These are phyloP conservation scores for Dipus sagitta DNA, from an alignment of 2,797 vertebrate genomes.

Conservation along the genomic window DNA sequence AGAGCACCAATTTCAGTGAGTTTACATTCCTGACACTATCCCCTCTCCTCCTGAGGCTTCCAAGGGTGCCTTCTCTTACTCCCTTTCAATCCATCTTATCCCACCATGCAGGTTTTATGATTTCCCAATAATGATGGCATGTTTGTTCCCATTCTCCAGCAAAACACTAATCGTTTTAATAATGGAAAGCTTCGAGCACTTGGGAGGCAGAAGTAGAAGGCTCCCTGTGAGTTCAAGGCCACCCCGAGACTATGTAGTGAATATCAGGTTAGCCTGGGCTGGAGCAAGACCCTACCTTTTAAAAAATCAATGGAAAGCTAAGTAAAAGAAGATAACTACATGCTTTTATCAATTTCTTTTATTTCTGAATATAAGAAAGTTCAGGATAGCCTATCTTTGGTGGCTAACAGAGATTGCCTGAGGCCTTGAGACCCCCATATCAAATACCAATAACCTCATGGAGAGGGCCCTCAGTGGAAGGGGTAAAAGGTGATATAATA, in stretches of 20 bases:
- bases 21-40: neutral
- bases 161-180: neutral
- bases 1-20: neutral
- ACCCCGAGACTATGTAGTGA: no score
- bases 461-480: no score
- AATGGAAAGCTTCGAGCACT: no score
- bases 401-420: neutral
- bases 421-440: no score
- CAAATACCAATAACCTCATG: no score
- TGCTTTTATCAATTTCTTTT: neutral
- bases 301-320: neutral
- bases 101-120: neutral
- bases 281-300: no score
- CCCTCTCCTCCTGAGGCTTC: neutral
- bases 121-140: neutral
- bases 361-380: neutral
- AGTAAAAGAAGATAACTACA: neutral
- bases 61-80: rapidly evolving
- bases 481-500: no score
- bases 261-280: no score
- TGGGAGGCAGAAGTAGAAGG: no score
- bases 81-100: neutral
- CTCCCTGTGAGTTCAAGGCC: no score
- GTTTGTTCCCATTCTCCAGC: no score
- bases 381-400: neutral